phyloP scores from a whole-genome alignment of 2,888 invertebrate genomes.

The Oscheius sp. region DNA sequence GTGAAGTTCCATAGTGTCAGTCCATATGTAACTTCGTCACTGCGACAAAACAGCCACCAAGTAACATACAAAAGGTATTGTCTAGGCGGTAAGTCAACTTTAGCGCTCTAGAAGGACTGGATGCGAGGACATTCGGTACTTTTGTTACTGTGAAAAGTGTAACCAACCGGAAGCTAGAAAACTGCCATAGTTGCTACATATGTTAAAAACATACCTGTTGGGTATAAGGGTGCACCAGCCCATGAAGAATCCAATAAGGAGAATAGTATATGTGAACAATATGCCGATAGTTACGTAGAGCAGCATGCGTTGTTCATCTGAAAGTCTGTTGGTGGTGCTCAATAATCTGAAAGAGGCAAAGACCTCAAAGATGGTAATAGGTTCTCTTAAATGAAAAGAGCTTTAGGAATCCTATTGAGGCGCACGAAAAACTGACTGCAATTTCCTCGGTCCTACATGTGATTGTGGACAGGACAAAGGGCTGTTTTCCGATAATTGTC shows the following conservation, averaged over 20 bases:
- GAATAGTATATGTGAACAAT: slow-evolving; percentile 55
- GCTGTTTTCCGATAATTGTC: slow-evolving; percentile 1
- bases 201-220: slow-evolving; percentile 36
- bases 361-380: background rate
- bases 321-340: background rate
- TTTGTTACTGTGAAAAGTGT: too few relatives aligned
- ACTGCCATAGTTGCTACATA: too few relatives aligned
- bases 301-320: slow-evolving; percentile 44
- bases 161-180: too few relatives aligned
- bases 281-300: slow-evolving; percentile 51
- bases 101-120: too few relatives aligned
- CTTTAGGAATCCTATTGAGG: slow-evolving; percentile 3
- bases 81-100: too few relatives aligned
- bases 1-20: too few relatives aligned
- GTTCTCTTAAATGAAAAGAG: background rate
- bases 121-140: too few relatives aligned
- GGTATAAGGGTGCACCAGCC: slow-evolving; percentile 62
- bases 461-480: background rate
- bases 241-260: slow-evolving; percentile 62
- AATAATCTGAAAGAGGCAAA: background rate
- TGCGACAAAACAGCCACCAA: too few relatives aligned
- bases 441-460: slow-evolving; percentile 11
- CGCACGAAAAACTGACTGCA: background rate
- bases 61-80: too few relatives aligned
- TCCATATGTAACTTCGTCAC: too few relatives aligned